These are phyloP conservation scores for Thalpophila matura DNA, from an alignment of 2,888 invertebrate genomes.

Conservation along the genomic window DNA sequence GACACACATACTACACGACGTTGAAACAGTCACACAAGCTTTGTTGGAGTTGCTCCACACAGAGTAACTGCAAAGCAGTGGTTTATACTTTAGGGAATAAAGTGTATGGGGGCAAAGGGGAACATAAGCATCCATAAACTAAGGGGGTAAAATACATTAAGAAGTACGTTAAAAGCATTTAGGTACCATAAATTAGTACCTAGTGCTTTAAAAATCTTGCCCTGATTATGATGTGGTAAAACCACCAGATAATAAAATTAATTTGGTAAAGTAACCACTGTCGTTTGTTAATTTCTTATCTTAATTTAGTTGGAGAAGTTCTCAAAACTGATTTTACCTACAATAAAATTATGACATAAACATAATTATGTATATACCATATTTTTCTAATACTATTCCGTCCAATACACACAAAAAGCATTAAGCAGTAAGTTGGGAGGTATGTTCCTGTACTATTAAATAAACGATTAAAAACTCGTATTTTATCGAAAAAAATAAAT, in stretches of 20 bases:
- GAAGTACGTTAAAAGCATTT: neutral
- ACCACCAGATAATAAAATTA: neutral
- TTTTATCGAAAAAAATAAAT: too few relatives aligned
- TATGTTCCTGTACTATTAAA: too few relatives aligned
- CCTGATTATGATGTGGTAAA: neutral
- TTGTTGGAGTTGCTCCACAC: conserved; percentile 44
- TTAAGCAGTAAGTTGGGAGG: too few relatives aligned
- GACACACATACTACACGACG: conserved; percentile 39
- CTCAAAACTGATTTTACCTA: neutral
- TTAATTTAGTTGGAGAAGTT: conserved; percentile 1
- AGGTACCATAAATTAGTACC: too few relatives aligned
- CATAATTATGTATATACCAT: too few relatives aligned
- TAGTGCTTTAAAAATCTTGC: too few relatives aligned
- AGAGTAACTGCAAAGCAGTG: conserved; percentile 38
- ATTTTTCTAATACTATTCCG: too few relatives aligned
- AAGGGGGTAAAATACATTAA: too few relatives aligned
- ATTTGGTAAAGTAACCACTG: too few relatives aligned
- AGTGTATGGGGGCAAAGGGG: conserved; percentile 30
- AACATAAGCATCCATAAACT: conserved; percentile 35
- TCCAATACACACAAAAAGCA: too few relatives aligned
- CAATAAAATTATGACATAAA: neutral
- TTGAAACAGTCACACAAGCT: conserved; percentile 16
- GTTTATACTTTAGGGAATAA: conserved; percentile 46
- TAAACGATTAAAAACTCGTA: too few relatives aligned
- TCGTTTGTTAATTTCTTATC: too few relatives aligned